Evolutionary conservation across 1,140 invertebrate genomes (phyloP).

Genomic region (Orussus abietinus): DNA sequence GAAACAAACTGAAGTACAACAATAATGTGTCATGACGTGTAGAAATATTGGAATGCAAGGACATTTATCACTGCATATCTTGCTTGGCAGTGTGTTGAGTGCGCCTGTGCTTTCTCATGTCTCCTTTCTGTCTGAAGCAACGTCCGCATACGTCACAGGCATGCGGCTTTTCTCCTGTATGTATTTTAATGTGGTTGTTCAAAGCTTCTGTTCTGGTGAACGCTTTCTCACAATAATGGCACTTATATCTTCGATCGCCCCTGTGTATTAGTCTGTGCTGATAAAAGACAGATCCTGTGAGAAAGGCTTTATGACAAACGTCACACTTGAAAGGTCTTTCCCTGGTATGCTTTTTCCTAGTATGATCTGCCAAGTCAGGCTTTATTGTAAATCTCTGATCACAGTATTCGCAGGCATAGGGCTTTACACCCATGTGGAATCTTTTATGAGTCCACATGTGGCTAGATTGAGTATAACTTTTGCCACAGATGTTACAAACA

Average conservation of each 20-base stretch:
- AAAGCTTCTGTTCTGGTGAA: slow-evolving; percentile 60
- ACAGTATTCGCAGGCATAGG: slow-evolving; percentile 60
- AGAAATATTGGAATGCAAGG: no score
- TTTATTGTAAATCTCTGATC: slow-evolving; percentile 63
- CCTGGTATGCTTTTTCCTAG: slow-evolving; percentile 63
- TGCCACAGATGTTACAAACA: slow-evolving; percentile 58
- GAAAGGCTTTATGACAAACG: slow-evolving; percentile 68
- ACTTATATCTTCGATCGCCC: slow-evolving; percentile 75
- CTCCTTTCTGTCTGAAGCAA: slow-evolving; percentile 61
- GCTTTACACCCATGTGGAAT: slow-evolving; percentile 61
- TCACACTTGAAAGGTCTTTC: slow-evolving; percentile 69
- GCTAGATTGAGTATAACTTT: slow-evolving; percentile 60
- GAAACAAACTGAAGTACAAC: no score
- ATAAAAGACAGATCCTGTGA: slow-evolving; percentile 69
- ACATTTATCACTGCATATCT: no score
- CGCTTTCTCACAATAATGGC: slow-evolving; percentile 59
- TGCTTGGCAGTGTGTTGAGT: slow-evolving; percentile 57
- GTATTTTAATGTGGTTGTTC: slow-evolving; percentile 63
- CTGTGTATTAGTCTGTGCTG: slow-evolving; percentile 75
- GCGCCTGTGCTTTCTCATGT: slow-evolving; percentile 59
- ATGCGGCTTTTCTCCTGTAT: slow-evolving; percentile 69
- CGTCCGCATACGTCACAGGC: slow-evolving; percentile 64
- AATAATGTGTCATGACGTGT: no score
- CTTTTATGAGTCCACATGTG: slow-evolving; percentile 61
- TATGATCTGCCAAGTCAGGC: slow-evolving; percentile 65